A percentile compares a stretch with the other conserved stretches of the same genome.
Evolutionary conservation across 2,888 invertebrate species (phyloP).

Genomic region (Sepioteuthis lessoniana): DNA sequence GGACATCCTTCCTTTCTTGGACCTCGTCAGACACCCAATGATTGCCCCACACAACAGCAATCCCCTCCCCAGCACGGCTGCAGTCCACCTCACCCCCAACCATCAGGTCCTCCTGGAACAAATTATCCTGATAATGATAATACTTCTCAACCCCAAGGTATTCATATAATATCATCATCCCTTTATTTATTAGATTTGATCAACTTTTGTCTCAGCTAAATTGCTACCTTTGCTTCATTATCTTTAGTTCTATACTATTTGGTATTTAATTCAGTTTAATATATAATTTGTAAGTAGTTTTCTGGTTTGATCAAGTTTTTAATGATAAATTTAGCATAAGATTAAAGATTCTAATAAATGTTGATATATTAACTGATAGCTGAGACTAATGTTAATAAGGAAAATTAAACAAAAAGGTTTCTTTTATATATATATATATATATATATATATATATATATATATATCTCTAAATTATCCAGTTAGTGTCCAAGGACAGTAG

Average conservation of each 20-base stretch:
- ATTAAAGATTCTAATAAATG: background rate
- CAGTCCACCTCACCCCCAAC: slow-evolving; percentile 51
- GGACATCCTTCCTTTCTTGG: slow-evolving; percentile 47
- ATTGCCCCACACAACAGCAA: slow-evolving; percentile 52
- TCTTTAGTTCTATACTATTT: no score
- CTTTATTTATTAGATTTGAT: background rate
- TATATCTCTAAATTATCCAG: no score
- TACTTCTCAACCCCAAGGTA: background rate
- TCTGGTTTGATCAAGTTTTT: background rate
- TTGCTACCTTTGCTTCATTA: background rate
- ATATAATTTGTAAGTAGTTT: no score
- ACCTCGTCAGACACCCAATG: slow-evolving; percentile 49
- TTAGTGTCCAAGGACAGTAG: no score
- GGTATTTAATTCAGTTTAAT: no score
- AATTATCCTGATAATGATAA: slow-evolving; percentile 48
- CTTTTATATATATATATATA: no score
- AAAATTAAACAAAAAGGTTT: background rate
- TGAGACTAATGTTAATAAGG: background rate
- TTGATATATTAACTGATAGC: background rate
- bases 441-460: no score
- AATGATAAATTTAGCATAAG: background rate
- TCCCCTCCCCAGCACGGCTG: slow-evolving; percentile 49
- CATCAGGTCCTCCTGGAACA: slow-evolving; percentile 54
- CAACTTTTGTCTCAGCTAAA: background rate
- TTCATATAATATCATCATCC: background rate